phyloP scores from a whole-genome alignment of 2,797 vertebrate genomes.

The Sciurus vulgaris region DNA sequence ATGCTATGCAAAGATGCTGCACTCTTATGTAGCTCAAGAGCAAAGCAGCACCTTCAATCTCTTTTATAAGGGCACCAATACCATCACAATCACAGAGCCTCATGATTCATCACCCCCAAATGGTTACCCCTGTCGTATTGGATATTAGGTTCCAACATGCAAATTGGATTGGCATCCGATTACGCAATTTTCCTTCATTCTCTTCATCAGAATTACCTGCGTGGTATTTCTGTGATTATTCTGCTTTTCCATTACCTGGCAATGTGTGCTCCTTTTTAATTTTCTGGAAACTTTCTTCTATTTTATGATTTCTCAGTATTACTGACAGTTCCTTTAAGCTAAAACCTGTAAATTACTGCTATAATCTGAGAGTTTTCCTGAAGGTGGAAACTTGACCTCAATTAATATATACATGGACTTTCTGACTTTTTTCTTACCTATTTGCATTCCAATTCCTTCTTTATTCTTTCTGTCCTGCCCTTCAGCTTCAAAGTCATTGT shows the following conservation, averaged over 20 bases:
- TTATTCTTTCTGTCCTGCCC: not conserved
- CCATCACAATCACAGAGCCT: not conserved
- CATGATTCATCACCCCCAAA: not conserved
- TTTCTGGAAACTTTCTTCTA: not conserved
- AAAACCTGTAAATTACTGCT: conserved; percentile 14
- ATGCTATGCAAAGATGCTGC: not conserved
- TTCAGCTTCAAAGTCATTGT: not conserved
- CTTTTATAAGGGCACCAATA: not conserved
- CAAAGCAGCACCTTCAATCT: not conserved
- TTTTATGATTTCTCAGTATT: not conserved
- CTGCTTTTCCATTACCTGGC: not conserved
- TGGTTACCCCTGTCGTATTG: not conserved
- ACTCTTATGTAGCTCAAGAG: not conserved
- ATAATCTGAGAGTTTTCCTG: not conserved
- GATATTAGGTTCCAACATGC: not conserved
- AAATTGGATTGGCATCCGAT: not conserved
- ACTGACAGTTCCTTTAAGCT: not conserved
- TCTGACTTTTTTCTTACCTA: not conserved
- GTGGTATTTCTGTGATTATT: not conserved
- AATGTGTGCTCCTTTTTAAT: not conserved
- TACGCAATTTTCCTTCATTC: not conserved
- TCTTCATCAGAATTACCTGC: not conserved
- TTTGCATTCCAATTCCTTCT: not conserved
- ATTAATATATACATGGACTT: not conserved
- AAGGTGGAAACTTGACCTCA: not conserved